phyloP scores from a whole-genome alignment of 2,888 invertebrate genomes.

The Rotaria socialis region DNA sequence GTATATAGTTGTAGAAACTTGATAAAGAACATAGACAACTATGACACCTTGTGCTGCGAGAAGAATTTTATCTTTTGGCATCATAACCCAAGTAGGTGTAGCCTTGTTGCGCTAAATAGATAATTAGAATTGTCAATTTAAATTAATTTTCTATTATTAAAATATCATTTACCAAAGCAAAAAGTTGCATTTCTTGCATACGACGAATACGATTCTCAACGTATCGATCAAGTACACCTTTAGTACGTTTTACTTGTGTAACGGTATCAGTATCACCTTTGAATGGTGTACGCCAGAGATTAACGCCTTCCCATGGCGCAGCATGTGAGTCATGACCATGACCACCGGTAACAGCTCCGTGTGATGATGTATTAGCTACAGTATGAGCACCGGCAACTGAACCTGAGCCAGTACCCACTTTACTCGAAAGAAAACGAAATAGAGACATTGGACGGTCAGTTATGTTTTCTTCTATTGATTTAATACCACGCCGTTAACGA shows the following conservation, averaged over 20 bases:
- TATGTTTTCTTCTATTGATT: neutral
- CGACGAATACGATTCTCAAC: slow-evolving; percentile 19
- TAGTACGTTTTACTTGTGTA: slow-evolving; percentile 12
- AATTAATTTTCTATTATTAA: too few relatives aligned
- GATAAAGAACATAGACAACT: neutral
- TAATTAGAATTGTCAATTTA: neutral
- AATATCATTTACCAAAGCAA: neutral
- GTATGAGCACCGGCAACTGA: slow-evolving; percentile 15
- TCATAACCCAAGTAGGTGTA: neutral
- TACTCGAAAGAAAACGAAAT: neutral
- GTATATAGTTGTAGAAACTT: neutral
- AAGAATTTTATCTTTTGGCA: neutral
- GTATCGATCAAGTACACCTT: neutral
- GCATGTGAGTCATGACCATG: neutral
- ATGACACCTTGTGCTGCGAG: neutral
- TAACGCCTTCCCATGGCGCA: neutral
- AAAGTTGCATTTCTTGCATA: neutral
- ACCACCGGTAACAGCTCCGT: neutral
- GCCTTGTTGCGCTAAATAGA: neutral
- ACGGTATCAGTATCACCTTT: slow-evolving; percentile 32
- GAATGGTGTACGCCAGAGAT: slow-evolving; percentile 34
- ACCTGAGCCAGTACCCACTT: neutral
- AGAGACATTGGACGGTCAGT: neutral
- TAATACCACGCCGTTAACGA: too few relatives aligned
- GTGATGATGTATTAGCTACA: neutral